Evolutionary conservation across 2,888 invertebrate species (phyloP).

Genomic region (Andrena bicolor): DNA sequence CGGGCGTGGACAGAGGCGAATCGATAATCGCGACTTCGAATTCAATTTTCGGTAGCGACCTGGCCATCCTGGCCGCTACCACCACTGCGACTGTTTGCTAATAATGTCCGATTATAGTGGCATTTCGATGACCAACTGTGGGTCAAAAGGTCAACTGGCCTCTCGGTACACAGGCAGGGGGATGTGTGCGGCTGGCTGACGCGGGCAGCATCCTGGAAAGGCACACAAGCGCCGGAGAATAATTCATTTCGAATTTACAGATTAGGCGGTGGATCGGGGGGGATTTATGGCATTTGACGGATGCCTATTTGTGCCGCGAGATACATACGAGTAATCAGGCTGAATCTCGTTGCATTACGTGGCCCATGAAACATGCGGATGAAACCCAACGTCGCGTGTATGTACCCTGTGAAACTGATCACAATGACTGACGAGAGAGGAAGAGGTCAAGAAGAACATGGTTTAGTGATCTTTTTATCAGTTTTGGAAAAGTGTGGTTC

Average conservation of each 20-base stretch:
- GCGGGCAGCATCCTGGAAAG: slow-evolving; percentile 27
- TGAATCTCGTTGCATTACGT: slow-evolving; percentile 28
- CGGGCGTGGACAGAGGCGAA: slow-evolving; percentile 32
- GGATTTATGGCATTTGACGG: slow-evolving; percentile 66
- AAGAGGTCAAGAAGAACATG: too few species aligned
- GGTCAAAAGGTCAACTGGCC: slow-evolving; percentile 60
- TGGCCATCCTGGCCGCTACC: slow-evolving; percentile 10
- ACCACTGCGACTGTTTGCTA: slow-evolving; percentile 48
- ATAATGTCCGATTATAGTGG: slow-evolving; percentile 57
- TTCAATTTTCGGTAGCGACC: slow-evolving; percentile 50
- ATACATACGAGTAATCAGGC: slow-evolving; percentile 59
- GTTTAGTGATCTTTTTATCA: too few species aligned
- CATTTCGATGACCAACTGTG: slow-evolving; percentile 57
- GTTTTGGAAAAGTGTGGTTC: too few species aligned
- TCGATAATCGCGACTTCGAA: slow-evolving; percentile 63
- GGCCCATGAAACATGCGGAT: slow-evolving; percentile 34
- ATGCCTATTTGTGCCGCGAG: slow-evolving; percentile 40
- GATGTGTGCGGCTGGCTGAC: not conserved
- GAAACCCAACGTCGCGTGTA: not conserved
- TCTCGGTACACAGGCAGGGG: not conserved
- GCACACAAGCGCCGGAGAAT: slow-evolving; percentile 50
- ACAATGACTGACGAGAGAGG: too few species aligned
- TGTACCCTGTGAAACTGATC: not conserved
- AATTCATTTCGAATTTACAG: slow-evolving; percentile 71
- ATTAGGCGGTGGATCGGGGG: slow-evolving; percentile 54